A percentile compares a stretch with the other conserved stretches of the same genome.
These are phyloP conservation scores for Neomorphus geoffroyi DNA, from an alignment of 2,797 vertebrate genomes.

Conservation along the genomic window DNA sequence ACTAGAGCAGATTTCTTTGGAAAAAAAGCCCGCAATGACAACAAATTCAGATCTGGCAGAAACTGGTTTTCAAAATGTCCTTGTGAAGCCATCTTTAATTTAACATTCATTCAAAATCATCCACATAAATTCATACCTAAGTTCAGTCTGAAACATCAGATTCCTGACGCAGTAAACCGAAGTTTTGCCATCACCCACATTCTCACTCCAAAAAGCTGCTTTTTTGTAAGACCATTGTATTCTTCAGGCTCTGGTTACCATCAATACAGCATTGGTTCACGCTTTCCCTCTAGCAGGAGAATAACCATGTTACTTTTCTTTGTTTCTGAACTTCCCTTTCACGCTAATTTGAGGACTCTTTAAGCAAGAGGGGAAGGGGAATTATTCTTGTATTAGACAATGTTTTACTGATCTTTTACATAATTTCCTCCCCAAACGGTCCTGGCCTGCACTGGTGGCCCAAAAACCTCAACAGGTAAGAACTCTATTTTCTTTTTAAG, in stretches of 20 bases:
- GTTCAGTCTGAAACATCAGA: background rate
- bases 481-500: background rate
- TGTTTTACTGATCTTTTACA: background rate
- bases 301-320: background rate
- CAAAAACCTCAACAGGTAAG: background rate
- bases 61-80: background rate
- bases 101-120: background rate
- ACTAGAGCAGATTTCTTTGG: constrained; percentile 12
- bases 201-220: background rate
- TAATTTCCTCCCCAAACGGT: background rate
- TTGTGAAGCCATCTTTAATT: background rate
- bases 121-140: background rate
- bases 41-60: background rate
- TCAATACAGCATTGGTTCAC: background rate
- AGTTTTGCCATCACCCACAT: background rate
- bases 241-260: background rate
- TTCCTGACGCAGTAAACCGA: background rate
- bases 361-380: background rate
- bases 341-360: background rate
- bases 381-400: background rate
- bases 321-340: background rate
- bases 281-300: background rate
- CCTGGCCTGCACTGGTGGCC: background rate
- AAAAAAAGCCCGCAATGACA: background rate
- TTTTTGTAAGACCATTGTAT: background rate